These are phyloP conservation scores for Drosophila biarmipes DNA, from an alignment of 1,140 invertebrate genomes.

Conservation along the genomic window DNA sequence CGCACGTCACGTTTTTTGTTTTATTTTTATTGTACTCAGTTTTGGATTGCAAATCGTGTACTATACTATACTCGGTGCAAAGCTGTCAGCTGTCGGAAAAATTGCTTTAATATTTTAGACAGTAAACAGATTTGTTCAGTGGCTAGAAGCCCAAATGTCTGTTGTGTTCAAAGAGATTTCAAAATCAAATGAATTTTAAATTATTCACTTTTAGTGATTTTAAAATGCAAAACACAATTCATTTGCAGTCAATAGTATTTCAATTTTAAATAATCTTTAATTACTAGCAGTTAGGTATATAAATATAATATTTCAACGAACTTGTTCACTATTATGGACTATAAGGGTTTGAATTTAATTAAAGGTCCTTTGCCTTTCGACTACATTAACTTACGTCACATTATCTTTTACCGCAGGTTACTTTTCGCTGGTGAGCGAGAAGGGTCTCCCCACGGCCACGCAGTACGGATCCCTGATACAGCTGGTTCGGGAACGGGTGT, in stretches of 20 bases:
- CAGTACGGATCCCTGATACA: conserved; percentile 78
- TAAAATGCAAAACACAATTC: neutral
- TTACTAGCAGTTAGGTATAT: too few species aligned
- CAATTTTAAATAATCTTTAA: too few species aligned
- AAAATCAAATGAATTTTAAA: conserved; percentile 4
- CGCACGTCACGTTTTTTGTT: conserved; percentile 19
- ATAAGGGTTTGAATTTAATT: neutral
- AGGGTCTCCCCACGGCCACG: conserved; percentile 76
- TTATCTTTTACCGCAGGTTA: conserved; percentile 65
- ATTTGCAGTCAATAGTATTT: too few species aligned
- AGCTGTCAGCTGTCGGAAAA: conserved; percentile 42
- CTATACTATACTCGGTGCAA: conserved; percentile 15
- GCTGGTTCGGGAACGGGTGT: conserved; percentile 81
- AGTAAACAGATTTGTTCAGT: conserved; percentile 14
- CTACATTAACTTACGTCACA: neutral
- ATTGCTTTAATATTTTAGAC: conserved; percentile 24
- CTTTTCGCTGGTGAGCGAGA: conserved; percentile 81
- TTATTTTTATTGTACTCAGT: conserved; percentile 33
- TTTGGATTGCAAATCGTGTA: conserved; percentile 23
- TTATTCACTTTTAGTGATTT: neutral
- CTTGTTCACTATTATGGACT: neutral
- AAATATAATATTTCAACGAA: too few species aligned
- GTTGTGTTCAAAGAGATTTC: conserved; percentile 20
- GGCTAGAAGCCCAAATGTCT: conserved; percentile 10
- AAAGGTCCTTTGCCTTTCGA: neutral